phyloP scores from a whole-genome alignment of 2,888 invertebrate genomes.

The Seira sanloemensis region DNA sequence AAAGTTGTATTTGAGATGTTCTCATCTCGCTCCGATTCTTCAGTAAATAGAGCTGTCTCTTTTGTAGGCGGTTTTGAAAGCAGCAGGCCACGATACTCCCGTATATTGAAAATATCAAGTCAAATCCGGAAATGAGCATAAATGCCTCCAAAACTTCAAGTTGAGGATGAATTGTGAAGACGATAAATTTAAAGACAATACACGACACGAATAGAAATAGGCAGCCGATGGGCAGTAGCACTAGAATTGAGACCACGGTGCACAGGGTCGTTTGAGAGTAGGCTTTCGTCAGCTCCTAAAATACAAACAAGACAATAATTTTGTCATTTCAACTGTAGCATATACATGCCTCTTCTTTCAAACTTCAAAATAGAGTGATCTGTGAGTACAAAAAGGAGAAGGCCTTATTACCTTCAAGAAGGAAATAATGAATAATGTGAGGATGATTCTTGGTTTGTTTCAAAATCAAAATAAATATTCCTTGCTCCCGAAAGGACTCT shows the following conservation, averaged over 20 bases:
- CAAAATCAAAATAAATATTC: too few relatives aligned
- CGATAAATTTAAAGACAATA: conserved; percentile 41
- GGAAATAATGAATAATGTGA: background rate
- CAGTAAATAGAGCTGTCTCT: conserved; percentile 44
- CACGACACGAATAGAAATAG: conserved; percentile 53
- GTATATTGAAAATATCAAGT: conserved; percentile 55
- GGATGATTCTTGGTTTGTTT: background rate
- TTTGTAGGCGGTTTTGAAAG: conserved; percentile 44
- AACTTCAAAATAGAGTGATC: too few relatives aligned
- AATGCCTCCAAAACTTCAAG: conserved; percentile 54
- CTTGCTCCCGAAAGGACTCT: too few relatives aligned
- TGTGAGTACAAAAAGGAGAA: too few relatives aligned
- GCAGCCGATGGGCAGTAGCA: conserved; percentile 47
- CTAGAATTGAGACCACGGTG: conserved; percentile 56
- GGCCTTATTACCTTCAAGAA: too few relatives aligned
- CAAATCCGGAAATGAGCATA: conserved; percentile 49
- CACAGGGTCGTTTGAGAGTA: conserved; percentile 59
- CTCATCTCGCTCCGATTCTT: background rate
- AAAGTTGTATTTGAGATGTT: conserved; percentile 34
- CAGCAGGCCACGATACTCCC: conserved; percentile 53
- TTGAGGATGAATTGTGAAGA: conserved; percentile 39
- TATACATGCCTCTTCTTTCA: too few relatives aligned
- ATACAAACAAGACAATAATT: too few relatives aligned
- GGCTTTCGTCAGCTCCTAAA: conserved; percentile 50
- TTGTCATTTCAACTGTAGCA: too few relatives aligned